phyloP scores from a whole-genome alignment of 37 sponge, comb jelly and placozoan genomes.

The Diacarnus erythraeanus region DNA sequence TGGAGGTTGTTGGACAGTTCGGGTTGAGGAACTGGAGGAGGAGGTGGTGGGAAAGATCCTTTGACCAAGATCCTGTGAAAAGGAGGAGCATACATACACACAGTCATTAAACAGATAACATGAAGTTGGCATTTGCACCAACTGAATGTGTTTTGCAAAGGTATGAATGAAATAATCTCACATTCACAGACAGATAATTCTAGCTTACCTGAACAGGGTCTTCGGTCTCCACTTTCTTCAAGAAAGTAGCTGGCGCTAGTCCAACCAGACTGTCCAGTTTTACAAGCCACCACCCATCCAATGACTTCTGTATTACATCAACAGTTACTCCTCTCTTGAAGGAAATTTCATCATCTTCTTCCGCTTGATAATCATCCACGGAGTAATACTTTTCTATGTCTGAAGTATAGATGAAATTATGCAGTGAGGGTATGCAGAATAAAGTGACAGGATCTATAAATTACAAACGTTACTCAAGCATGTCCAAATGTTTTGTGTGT shows the following conservation, averaged over 20 bases:
- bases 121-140: too few species aligned
- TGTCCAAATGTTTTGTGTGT: too few species aligned
- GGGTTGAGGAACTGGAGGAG: not conserved
- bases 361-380: conserved; percentile 56
- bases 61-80: not conserved
- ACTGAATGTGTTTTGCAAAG: too few species aligned
- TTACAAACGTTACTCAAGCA: too few species aligned
- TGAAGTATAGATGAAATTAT: too few species aligned
- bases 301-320: conserved; percentile 68
- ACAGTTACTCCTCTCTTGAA: conserved; percentile 44
- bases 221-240: conserved; percentile 25
- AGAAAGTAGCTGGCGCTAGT: conserved; percentile 69
- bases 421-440: too few species aligned
- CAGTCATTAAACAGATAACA: too few species aligned
- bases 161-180: too few species aligned
- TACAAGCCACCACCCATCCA: conserved; percentile 85
- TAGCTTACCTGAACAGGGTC: not conserved
- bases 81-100: not conserved
- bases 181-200: too few species aligned
- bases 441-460: too few species aligned
- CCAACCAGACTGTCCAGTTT: conserved; percentile 38
- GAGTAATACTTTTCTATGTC: conserved; percentile 48
- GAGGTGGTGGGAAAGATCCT: not conserved
- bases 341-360: conserved; percentile 79
- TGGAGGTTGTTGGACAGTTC: conserved; percentile 8